phyloP scores from a whole-genome alignment of 2,888 invertebrate genomes.

The Microctonus hyperodae region DNA sequence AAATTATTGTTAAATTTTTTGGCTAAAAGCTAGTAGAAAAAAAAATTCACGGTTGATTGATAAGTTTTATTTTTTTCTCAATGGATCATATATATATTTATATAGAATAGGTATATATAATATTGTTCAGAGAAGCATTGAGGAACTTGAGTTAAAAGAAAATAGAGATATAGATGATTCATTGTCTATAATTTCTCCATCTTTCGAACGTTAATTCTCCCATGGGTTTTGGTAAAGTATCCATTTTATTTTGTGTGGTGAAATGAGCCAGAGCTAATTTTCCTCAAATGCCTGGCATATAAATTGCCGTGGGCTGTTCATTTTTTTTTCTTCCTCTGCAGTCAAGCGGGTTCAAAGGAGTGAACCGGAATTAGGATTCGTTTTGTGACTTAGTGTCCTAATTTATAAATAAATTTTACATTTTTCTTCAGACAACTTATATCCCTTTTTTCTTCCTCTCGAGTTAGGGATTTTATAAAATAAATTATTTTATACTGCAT shows the following conservation, averaged over 20 bases:
- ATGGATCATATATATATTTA: too few species aligned
- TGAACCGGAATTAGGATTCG: not conserved
- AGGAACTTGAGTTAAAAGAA: too few species aligned
- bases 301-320: not conserved
- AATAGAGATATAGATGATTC: conserved; percentile 5
- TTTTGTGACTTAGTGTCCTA: not conserved
- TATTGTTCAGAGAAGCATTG: too few species aligned
- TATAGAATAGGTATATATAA: too few species aligned
- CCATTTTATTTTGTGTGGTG: conserved; percentile 51
- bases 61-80: conserved; percentile 12
- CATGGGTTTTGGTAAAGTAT: conserved; percentile 33
- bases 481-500: too few species aligned
- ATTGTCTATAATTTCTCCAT: conserved; percentile 6
- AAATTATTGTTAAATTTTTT: too few species aligned
- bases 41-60: conserved; percentile 10
- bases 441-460: too few species aligned
- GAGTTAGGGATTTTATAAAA: too few species aligned
- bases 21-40: too few species aligned
- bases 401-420: too few species aligned
- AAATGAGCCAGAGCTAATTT: conserved; percentile 59
- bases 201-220: not conserved
- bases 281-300: conserved; percentile 7
- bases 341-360: conserved; percentile 2
- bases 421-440: too few species aligned
- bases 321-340: not conserved